Evolutionary conservation across 2,113 vertebrate species (phyloP), one percentile per base, ranked within the genome.

Genomic region (Tychaedon coryphoeus): DNA sequence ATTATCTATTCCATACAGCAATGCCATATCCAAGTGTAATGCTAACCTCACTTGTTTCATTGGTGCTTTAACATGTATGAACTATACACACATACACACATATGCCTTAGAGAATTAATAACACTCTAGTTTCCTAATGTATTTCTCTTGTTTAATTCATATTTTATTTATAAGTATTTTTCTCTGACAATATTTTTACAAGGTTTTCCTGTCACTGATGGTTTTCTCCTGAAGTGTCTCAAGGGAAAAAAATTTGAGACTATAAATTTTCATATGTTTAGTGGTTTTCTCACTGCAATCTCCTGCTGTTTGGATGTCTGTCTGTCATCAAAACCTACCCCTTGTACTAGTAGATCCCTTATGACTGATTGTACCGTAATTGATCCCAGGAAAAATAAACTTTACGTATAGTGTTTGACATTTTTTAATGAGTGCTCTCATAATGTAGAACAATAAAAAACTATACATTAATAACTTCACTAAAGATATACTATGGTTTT

Each of bases 311-410:
- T 54, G 33, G 12, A 33, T 84, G 12, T 36, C 33, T 79, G n/a
- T 51, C n/a, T 71, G 42, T 74, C 66, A 81, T 57, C 23, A 48
- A 38, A 82, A 8, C 22, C 61, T 81, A 29, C 5, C 5, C 16
- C 31, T 58, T 48, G 9, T 38, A 17, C 26, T 84, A n/a, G 20
- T 33, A 66, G 22, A 38, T 81, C 24, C 64, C 36, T 45, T 73
- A 64, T 60, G 18, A 40, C 17, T 82, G 64, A 56, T n/a, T 33
- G 6, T 61, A 53, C 10, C 31, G 12, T 42, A 66, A 74, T 9
- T 83, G 29, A 54, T 95, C 36, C 14, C 56, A 48, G 40, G 31
- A 40, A 92, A 94, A 94, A 81, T 38, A 88, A 75, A n/a, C 11
- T 84, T 78, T 69, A 19, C 13, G 14, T 14, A 26, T 5, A 62